These are phyloP conservation scores for Puffinus mauretanicus DNA, from an alignment of 2,113 vertebrate species.

Conservation along the genomic window DNA sequence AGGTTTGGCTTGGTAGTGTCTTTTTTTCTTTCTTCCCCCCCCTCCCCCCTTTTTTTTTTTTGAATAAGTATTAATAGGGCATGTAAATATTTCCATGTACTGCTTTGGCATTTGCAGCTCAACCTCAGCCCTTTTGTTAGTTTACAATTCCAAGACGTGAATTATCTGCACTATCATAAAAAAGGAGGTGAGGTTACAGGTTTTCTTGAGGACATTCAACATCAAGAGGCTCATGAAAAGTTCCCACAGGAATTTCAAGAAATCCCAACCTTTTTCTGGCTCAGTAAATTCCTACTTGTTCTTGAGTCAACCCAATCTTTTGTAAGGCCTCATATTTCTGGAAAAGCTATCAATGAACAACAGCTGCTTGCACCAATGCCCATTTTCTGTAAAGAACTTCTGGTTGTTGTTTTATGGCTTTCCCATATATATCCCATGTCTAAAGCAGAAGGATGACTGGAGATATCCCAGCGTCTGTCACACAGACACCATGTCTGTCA, in stretches of 20 bases:
- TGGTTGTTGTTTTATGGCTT: background rate
- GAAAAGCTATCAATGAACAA: background rate
- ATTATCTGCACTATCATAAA: background rate
- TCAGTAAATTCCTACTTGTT: background rate
- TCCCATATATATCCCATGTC: background rate
- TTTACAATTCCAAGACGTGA: background rate
- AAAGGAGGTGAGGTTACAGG: background rate
- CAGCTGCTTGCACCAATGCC: background rate
- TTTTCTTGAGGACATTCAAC: background rate
- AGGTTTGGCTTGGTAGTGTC: background rate
- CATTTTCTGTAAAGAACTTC: background rate
- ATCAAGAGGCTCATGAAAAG: background rate
- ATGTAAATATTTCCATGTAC: background rate
- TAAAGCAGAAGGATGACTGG: background rate
- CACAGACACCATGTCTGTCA: background rate
- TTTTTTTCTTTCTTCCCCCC: background rate
- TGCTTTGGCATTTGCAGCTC: background rate
- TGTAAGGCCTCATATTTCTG: background rate
- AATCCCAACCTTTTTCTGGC: background rate
- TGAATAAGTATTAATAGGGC: background rate
- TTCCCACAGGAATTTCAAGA: conserved; percentile 4
- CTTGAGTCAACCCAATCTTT: background rate
- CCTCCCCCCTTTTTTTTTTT: background rate
- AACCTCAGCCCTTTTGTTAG: background rate
- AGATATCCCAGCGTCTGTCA: background rate